Conservation (phyloP, 2,888 invertebrate genomes). For the Heliconius charithonia region DNA sequence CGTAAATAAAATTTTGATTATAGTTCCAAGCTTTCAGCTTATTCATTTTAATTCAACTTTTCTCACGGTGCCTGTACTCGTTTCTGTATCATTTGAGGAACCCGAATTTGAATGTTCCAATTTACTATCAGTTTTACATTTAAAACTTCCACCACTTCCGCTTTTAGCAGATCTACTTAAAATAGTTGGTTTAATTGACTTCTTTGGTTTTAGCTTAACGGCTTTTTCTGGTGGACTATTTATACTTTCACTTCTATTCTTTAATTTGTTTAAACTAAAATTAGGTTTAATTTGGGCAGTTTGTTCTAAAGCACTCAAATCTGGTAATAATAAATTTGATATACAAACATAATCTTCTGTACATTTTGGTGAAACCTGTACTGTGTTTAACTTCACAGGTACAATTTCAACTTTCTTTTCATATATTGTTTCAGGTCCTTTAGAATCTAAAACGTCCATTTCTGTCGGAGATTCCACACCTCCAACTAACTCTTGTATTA, state of each 20-base stretch:
- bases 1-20: background rate
- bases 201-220: constrained; percentile 70
- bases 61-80: constrained; percentile 79
- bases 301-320: constrained; percentile 64
- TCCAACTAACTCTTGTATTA: constrained; percentile 76
- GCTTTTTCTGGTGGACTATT: constrained; percentile 74
- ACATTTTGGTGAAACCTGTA: constrained; percentile 58
- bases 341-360: constrained; percentile 73
- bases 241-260: constrained; percentile 76
- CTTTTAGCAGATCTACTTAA: constrained; percentile 63
- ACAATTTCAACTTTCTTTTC: constrained; percentile 77
- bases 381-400: constrained; percentile 72
- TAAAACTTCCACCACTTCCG: constrained; percentile 56
- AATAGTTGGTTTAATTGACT: constrained; percentile 65
- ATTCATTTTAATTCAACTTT: constrained; percentile 61
- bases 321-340: constrained; percentile 71
- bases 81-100: constrained; percentile 82
- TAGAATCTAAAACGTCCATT: constrained; percentile 70
- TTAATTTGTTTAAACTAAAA: constrained; percentile 73
- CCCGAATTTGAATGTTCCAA: constrained; percentile 84
- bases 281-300: constrained; percentile 79
- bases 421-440: constrained; percentile 72
- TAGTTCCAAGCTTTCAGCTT: background rate
- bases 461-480: constrained; percentile 75
- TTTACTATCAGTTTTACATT: constrained; percentile 61